Conservation (phyloP, 37 sponge, comb jelly and placozoan species). For the Ianthella basta region DNA sequence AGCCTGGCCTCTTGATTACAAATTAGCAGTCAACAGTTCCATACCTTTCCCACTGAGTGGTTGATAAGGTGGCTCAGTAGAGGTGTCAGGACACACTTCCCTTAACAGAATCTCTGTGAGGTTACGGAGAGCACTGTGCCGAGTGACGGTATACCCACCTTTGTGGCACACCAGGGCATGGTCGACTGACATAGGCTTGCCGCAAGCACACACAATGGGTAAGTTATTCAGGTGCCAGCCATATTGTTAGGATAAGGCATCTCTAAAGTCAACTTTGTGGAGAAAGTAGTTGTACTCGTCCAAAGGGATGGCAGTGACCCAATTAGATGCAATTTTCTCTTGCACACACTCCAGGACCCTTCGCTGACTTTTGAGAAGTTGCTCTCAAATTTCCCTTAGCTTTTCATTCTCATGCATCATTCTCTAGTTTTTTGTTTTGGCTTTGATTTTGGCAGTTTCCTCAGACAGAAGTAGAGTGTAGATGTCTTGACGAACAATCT, state of each 20-base stretch:
- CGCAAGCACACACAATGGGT: not conserved
- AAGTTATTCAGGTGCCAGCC: not conserved
- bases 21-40: not conserved
- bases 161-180: not conserved
- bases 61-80: not conserved
- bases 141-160: not conserved
- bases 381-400: too few relatives aligned
- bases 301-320: not conserved
- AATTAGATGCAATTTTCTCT: slow-evolving; percentile 5
- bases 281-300: not conserved
- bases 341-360: too few relatives aligned
- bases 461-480: too few relatives aligned
- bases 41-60: not conserved
- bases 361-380: too few relatives aligned
- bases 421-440: too few relatives aligned
- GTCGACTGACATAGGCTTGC: not conserved
- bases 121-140: slow-evolving; percentile 15
- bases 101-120: not conserved
- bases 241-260: not conserved
- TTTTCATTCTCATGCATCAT: too few relatives aligned
- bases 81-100: not conserved
- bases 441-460: too few relatives aligned
- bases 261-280: not conserved
- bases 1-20: slow-evolving; percentile 5
- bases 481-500: too few relatives aligned